phyloP scores from a whole-genome alignment of 1,140 invertebrate species.

The Cydia amplana region DNA sequence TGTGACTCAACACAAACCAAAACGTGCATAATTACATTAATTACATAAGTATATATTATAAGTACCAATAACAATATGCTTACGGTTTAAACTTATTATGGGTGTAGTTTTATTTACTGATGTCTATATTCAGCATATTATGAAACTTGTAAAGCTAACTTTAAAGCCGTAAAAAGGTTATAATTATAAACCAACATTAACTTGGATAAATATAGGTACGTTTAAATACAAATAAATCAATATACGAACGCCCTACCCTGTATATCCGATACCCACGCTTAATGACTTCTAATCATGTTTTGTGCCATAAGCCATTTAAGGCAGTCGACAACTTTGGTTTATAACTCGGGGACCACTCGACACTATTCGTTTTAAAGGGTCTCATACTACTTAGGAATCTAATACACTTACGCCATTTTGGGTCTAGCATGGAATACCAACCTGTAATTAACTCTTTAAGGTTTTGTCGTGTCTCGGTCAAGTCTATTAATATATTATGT shows the following conservation, averaged over 20 bases:
- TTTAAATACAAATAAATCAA: not conserved
- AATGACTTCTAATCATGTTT: slow-evolving; percentile 32
- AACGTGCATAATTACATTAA: too few relatives aligned
- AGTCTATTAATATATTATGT: slow-evolving; percentile 6
- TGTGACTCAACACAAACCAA: too few relatives aligned
- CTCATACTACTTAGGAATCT: not conserved
- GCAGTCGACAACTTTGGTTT: slow-evolving; percentile 20
- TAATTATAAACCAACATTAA: not conserved
- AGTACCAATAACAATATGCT: too few relatives aligned
- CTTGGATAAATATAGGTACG: not conserved
- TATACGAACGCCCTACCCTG: not conserved
- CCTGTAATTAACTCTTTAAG: slow-evolving; percentile 14
- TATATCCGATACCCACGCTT: slow-evolving; percentile 24
- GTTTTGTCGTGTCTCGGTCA: slow-evolving; percentile 16
- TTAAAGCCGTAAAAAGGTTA: not conserved
- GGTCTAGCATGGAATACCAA: not conserved
- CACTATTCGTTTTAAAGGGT: not conserved
- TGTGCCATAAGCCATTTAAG: slow-evolving; percentile 30
- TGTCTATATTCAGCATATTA: too few relatives aligned
- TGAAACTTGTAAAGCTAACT: too few relatives aligned
- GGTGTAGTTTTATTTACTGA: too few relatives aligned
- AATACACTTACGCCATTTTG: not conserved
- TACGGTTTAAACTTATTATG: too few relatives aligned
- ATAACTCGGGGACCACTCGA: slow-evolving; percentile 2
- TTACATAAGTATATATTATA: too few relatives aligned